phyloP scores from a whole-genome alignment of 2,888 invertebrate genomes.

The Pseudeuparius sepicola region DNA sequence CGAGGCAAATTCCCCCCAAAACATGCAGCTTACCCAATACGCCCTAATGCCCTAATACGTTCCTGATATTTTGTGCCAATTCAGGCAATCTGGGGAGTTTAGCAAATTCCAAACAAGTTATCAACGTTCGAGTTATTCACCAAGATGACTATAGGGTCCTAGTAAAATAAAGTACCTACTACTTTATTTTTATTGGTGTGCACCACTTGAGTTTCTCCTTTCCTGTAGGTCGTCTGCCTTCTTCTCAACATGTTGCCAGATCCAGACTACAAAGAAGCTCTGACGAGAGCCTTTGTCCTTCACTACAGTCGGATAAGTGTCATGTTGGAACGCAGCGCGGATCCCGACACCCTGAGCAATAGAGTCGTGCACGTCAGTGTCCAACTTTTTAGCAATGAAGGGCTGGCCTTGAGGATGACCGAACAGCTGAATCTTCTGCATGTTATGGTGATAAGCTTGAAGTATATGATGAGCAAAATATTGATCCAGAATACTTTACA shows the following conservation, averaged over 20 bases:
- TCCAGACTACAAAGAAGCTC: slow-evolving; percentile 87
- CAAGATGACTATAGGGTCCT: too few species aligned
- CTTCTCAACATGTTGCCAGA: slow-evolving; percentile 84
- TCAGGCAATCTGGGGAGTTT: too few species aligned
- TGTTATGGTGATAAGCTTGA: slow-evolving; percentile 84
- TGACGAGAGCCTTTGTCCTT: slow-evolving; percentile 89
- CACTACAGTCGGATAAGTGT: slow-evolving; percentile 93
- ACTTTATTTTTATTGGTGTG: too few species aligned
- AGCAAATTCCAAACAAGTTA: too few species aligned
- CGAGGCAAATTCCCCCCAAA: too few species aligned
- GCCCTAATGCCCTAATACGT: too few species aligned
- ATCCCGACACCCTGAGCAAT: slow-evolving; percentile 88
- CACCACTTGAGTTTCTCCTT: too few species aligned
- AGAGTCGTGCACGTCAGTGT: slow-evolving; percentile 97
- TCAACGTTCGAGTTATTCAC: too few species aligned
- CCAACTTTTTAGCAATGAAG: slow-evolving; percentile 90
- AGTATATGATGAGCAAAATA: slow-evolving; percentile 89
- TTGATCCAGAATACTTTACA: slow-evolving; percentile 79
- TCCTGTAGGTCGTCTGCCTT: slow-evolving; percentile 79
- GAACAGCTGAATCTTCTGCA: slow-evolving; percentile 82
- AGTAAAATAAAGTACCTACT: too few species aligned
- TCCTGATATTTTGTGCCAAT: too few species aligned
- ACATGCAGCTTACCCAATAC: too few species aligned
- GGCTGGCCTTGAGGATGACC: slow-evolving; percentile 82
- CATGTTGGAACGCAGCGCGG: slow-evolving; percentile 74